Base-by-base conservation (phyloP, 2,113 vertebrate species). In the Rissa tridactyla region DNA sequence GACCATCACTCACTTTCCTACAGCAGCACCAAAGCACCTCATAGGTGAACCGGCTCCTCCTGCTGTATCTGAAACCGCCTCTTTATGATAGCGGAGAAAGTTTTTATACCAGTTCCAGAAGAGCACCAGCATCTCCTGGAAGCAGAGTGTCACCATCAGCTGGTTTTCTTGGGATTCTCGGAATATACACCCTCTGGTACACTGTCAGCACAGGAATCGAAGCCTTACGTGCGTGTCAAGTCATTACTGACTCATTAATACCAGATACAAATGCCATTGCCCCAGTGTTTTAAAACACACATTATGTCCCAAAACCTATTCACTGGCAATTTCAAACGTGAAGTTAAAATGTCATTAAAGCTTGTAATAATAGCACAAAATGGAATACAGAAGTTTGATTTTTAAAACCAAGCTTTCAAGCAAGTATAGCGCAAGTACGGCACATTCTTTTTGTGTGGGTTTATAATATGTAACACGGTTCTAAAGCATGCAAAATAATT, bases 141-240 rank as follows among this genome's bases (percentile, higher is more conserved):
- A 81, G 64, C 85, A 13, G 70, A 86, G 11, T 2, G 47, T 7
- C 58, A 40, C 77, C 71, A 64, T 44, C 57, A 61, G 18, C 14
- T 52, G 42, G 42, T 88, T 78, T 51, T n/a, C 32, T 51, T 16
- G 27, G 32, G 58, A 66, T 72, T 36, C 75, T 42, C 26, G 16
- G 23, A 76, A 70, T 4, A 51, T 14, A 42, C 34, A 72, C 49
- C 46, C 94, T 51, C 81, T 29, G 51, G 5, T 40, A 40, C 26
- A 4, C 64, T 57, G 27, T 55, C 86, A 77, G 36, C 52, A 11
- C 83, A n/a, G 65, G 54, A 85, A 81, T 81, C 80, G 68, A 51
- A 66, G 64, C 66, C 58, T 55, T 47, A 25, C 3, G 1, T 1
- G 1, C 3, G 1, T 1, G 1, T 42, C 61, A 47, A 42, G 52